Evolutionary conservation across 2,797 vertebrate species (phyloP).

Genomic region (Diplodus sargus): DNA sequence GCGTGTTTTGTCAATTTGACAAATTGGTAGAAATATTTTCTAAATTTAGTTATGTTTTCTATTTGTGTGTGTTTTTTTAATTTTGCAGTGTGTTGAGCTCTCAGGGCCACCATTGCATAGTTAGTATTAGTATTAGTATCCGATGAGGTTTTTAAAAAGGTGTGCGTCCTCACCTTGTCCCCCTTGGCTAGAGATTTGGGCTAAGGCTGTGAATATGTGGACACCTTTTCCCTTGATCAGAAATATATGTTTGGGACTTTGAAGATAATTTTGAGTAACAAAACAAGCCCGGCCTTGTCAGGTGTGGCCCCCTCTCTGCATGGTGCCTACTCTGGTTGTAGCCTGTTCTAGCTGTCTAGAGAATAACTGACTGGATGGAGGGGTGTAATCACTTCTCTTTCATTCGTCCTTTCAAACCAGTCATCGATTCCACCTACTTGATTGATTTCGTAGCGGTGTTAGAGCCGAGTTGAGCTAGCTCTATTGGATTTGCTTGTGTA

Average conservation of each 20-base stretch:
- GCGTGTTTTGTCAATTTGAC: not conserved
- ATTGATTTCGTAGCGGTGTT: conserved; percentile 54
- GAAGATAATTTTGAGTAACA: conserved; percentile 31
- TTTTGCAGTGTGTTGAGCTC: not conserved
- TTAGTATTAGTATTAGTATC: not conserved
- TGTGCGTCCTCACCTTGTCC: not conserved
- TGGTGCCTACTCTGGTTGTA: conserved; percentile 76
- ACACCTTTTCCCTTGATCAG: not conserved
- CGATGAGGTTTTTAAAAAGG: not conserved
- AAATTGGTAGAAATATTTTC: not conserved
- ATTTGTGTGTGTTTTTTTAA: not conserved
- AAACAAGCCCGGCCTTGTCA: conserved; percentile 21
- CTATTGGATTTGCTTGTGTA: conserved; percentile 68
- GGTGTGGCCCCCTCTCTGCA: conserved; percentile 63
- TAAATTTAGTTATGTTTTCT: not conserved
- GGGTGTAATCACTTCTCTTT: conserved; percentile 66
- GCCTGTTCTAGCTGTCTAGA: conserved; percentile 64
- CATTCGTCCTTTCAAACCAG: conserved; percentile 66
- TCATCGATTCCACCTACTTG: conserved; percentile 49
- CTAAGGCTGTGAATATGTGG: conserved; percentile 4
- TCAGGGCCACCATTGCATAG: not conserved
- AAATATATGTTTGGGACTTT: conserved; percentile 25
- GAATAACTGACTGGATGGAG: conserved; percentile 56
- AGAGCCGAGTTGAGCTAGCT: conserved; percentile 40
- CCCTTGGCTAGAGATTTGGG: not conserved